Conservation (phyloP, 92 coral and sea anemone species). For the Zoanthus sansibaricus region DNA sequence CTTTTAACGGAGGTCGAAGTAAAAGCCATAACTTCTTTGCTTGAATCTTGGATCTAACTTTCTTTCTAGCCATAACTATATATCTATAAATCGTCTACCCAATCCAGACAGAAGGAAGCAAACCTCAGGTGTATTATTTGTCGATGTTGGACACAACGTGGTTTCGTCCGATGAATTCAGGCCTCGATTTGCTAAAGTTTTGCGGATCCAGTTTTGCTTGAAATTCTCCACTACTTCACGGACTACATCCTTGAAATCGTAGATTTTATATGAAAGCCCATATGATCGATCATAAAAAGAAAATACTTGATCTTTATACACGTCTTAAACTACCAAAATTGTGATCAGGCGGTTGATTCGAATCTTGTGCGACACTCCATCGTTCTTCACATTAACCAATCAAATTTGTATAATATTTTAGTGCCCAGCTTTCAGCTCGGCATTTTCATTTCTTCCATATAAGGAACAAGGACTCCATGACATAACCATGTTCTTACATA, state of each 20-base stretch:
- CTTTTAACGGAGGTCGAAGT: conserved; percentile 59
- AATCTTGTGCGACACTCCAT: conserved; percentile 33
- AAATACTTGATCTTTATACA: too few species aligned
- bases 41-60: conserved; percentile 43
- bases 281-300: background rate
- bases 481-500: too few species aligned
- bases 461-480: too few species aligned
- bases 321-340: background rate
- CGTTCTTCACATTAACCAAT: conserved; percentile 18
- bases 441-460: too few species aligned
- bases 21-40: conserved; percentile 73
- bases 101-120: too few species aligned
- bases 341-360: background rate
- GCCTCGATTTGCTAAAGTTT: background rate
- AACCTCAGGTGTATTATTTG: too few species aligned
- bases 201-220: too few species aligned
- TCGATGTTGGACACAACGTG: too few species aligned
- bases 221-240: background rate
- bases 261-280: background rate
- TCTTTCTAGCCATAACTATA: conserved; percentile 27
- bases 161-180: background rate
- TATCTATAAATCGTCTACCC: too few species aligned
- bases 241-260: background rate
- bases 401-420: background rate
- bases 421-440: conserved; percentile 18